Base-by-base conservation (phyloP, 2,888 invertebrate genomes). In the Ditylenchus weischeri region DNA sequence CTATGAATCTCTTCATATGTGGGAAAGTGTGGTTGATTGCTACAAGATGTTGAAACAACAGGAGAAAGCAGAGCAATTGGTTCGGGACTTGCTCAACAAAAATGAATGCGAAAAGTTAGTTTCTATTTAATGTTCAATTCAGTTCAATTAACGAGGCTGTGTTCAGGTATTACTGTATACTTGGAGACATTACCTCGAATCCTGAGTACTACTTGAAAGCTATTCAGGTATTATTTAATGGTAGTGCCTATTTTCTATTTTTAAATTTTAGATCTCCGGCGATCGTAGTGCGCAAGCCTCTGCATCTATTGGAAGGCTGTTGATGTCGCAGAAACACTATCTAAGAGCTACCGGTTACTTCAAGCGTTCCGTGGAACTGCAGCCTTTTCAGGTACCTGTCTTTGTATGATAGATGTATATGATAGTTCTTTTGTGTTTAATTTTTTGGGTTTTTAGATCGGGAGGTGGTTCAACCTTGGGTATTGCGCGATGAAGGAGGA, bases 11-110 rank as follows among this genome's bases (percentile, higher is more conserved):
- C 74, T 94, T 35, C 88, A 91, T 76, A 85, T 90, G 35, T 98
- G 95, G 94, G 92, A 94, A 79, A 90, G 92, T 73, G 91, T 93
- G 38, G 91, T 98, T 65, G 87, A 88, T 1, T 96, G 96, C 84
- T 95, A 95, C 83, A 90, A 90, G 51, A 85, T 89, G 71, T 84
- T 95, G 70, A 89, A 92, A 76, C 85, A 92, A 75, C 86, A 89
- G 49, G 92, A 94, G 80, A 92, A 90, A 88, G 94, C 95, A 23
- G 91, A 92, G 10, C 90, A 91, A 84, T 86, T 95, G 54, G 91
- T 96, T 73, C 87, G 88, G 64, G 88, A 92, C 79, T 90, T 92
- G 84, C 76, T 87, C 19, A 88, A 88, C 2, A 88, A 89, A 70
- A 88, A 90, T 66, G 90, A 91, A 64, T 90, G 91, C 0, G 90